Percentiles rank a stretch among this genome's conserved stretches.
Conservation (phyloP, 2,797 vertebrate species). For the Galagoides demidoff region DNA sequence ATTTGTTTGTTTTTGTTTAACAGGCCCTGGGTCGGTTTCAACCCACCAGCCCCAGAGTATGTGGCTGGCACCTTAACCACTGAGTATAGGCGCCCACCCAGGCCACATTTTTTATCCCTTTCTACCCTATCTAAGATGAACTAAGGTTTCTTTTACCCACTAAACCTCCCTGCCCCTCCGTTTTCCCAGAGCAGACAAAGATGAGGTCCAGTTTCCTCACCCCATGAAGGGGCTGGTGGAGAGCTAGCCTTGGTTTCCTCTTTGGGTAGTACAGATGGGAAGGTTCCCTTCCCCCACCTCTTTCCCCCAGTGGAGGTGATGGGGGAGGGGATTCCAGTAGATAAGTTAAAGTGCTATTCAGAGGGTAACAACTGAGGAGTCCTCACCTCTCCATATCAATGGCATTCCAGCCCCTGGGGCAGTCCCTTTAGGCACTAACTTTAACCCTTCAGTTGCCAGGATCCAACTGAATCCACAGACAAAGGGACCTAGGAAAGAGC, state of each 20-base stretch:
- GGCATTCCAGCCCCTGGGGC: background rate
- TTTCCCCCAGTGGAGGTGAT: fast-evolving
- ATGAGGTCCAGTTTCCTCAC: background rate
- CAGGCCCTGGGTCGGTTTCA: too few species aligned
- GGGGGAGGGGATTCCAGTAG: background rate
- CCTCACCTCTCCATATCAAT: conserved; percentile 7
- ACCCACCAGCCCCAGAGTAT: too few species aligned
- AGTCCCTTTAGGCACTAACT: background rate
- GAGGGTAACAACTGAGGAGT: background rate
- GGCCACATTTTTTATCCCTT: background rate
- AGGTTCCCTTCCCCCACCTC: background rate
- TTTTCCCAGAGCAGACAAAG: background rate
- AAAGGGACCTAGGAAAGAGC: background rate
- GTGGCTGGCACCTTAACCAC: too few species aligned
- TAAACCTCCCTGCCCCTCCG: background rate
- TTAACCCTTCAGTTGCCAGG: conserved; percentile 62
- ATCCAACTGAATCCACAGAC: background rate
- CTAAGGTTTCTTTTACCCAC: background rate
- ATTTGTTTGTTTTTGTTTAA: too few species aligned
- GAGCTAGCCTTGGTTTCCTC: background rate
- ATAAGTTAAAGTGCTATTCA: conserved; percentile 12
- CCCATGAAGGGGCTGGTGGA: background rate
- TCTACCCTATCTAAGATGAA: background rate
- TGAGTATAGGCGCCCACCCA: too few species aligned
- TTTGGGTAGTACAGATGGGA: fast-evolving